Evolutionary conservation across 2,888 invertebrate genomes (phyloP), one percentile per base, ranked within the genome.

Genomic region (Scrobipalpa atriplicella): DNA sequence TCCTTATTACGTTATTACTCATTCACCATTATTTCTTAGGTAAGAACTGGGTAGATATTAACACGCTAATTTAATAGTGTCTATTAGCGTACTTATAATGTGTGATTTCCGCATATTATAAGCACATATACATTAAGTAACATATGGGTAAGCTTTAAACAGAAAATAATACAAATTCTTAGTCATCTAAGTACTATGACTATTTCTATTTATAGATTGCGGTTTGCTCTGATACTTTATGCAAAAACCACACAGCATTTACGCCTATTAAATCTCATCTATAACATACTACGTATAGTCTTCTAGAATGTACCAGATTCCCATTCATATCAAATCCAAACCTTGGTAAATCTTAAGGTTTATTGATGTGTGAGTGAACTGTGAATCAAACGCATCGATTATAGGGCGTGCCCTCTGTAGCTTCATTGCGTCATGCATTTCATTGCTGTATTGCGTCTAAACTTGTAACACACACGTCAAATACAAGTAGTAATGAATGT

Each of bases 351-450:
- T 19, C 54, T 54, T 54, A 6, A 21, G 21, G 54, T 67, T 69
- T 66, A 70, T 47, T 66, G 66, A 52, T 61, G 66, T 64, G 66
- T 65, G 64, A 29, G 5, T 29, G n/a, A n/a, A n/a, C n/a, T n/a
- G n/a, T n/a, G n/a, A 64, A 66, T 18, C 51, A 52, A 68, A 43
- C 51, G 58, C 43, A 43, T 43, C n/a, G n/a, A n/a, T n/a, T n/a
- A n/a, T n/a, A 29, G 29, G 29, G 29, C 29, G 2, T 29, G 5
- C 29, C 29, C 5, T 29, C 29, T 3, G 5, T 29, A 3, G 29
- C 29, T 2, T 29, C 29, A 29, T 29, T 29, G 29, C 29, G 29
- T 29, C 29, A 29, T 29, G 29, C 5, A 5, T 29, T 29, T 3
- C 29, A 29, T 29, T 29, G 29, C 29, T 3, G 29, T 29, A 29